A percentile compares a stretch with the other conserved stretches of the same genome.
Conservation (phyloP, 2,113 vertebrate genomes). For the Mormyrus lacerda region DNA sequence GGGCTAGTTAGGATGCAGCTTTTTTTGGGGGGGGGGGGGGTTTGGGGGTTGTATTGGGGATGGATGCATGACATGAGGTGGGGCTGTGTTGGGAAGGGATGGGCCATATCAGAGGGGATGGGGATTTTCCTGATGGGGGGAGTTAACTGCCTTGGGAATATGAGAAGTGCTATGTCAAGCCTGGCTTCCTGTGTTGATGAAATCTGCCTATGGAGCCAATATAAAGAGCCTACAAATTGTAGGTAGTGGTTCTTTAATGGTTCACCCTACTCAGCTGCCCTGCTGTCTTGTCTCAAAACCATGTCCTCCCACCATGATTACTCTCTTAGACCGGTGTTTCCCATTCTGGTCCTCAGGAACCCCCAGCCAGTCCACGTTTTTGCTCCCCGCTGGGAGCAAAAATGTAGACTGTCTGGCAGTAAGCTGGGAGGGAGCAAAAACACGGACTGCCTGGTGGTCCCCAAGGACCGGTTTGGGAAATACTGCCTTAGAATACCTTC, state of each 20-base stretch:
- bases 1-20: background rate
- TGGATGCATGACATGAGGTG: background rate
- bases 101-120: background rate
- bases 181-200: background rate
- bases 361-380: background rate
- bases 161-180: background rate
- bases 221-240: background rate
- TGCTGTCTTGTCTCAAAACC: background rate
- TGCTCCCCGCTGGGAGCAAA: background rate
- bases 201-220: background rate
- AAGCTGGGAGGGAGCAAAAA: background rate
- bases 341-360: background rate
- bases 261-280: background rate
- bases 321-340: background rate
- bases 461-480: background rate
- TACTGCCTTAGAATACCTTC: background rate
- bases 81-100: background rate
- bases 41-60: background rate
- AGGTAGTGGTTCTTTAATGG: background rate
- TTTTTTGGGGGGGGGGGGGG: background rate
- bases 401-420: background rate
- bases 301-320: background rate
- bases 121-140: background rate
- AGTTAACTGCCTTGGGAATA: background rate
- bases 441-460: background rate